Evolutionary conservation across 37 sponge, comb jelly and placozoan genomes (phyloP), one percentile per base, ranked within the genome.

Genomic region (Dysidea cf. avara): DNA sequence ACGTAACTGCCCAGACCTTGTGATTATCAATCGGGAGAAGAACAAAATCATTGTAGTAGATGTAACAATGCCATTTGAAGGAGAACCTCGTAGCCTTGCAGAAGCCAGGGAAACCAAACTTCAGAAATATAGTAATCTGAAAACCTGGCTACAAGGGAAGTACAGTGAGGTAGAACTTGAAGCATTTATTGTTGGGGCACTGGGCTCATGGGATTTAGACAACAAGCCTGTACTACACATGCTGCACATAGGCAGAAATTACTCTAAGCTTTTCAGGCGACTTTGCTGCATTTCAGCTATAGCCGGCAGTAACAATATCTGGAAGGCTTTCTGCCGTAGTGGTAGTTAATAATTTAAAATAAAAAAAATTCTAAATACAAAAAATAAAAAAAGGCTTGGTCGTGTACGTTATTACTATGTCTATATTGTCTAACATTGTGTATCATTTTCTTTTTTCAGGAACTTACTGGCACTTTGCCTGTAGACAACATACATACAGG

Each of bases 31-130:
- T 29, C 13, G 12, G 7, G 20, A 43, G 39, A 56, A 30, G 29
- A 48, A 58, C 14, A n/a, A n/a, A 21, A 43, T 28, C 21, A 58
- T 43, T 38, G 25, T 73, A 2, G 63, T 57, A 6, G 80, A 79
- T 46, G 71, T 79, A 17, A 69, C 71, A 2, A 31, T 79, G 5
- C 80, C 80, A 11, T 55, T 62, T 24, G 80, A 79, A n/a, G n/a
- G n/a, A n/a, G 58, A 29, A 1, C 22, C 18, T 3, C 46, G 53
- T 2, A 24, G 58, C 43, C 36, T 77, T 46, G 34, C 16, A 12
- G 38, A 53, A 33, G 78, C 78, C n/a, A 46, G 78, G 26, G 9
- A 24, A 18, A 57, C 52, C 18, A 77, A 77, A 32, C 13, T 55
- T 6, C 46, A 46, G 6, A 77, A 77, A 53, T 77, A 77, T n/a